phyloP scores from a whole-genome alignment of 2,113 vertebrate species.

The Noctilio leporinus region DNA sequence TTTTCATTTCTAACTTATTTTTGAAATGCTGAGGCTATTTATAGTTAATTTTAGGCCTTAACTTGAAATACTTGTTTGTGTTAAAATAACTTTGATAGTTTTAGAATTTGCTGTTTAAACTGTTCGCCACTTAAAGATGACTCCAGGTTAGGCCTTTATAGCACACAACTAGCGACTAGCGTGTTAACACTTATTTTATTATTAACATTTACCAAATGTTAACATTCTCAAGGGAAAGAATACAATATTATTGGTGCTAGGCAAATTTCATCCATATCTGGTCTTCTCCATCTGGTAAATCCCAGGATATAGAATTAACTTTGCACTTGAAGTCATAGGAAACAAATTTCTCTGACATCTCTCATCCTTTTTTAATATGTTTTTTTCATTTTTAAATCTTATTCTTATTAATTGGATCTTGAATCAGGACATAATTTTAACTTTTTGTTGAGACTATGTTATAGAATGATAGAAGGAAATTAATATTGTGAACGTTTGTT shows the following conservation, averaged over 20 bases:
- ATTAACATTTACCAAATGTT: constrained; percentile 2
- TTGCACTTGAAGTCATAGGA: neutral
- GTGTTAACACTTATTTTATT: neutral
- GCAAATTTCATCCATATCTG: neutral
- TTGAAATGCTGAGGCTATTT: neutral
- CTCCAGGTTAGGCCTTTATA: neutral
- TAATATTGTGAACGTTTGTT: neutral
- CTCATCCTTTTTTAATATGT: neutral
- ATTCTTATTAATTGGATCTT: neutral
- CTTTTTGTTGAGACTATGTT: neutral
- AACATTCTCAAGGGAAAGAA: neutral
- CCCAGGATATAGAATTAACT: neutral
- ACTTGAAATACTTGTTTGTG: neutral
- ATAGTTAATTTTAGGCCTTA: neutral
- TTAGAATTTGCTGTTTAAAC: neutral
- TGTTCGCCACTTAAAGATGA: neutral
- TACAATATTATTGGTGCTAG: neutral
- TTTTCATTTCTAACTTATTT: neutral
- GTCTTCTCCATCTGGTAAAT: neutral
- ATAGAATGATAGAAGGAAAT: neutral
- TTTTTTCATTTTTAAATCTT: too few species aligned
- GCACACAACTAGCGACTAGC: neutral
- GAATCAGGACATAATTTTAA: neutral
- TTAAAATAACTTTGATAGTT: neutral
- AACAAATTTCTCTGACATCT: neutral